phyloP scores from a whole-genome alignment of 2,888 invertebrate species.

The Sphaerophoria rueppellii region DNA sequence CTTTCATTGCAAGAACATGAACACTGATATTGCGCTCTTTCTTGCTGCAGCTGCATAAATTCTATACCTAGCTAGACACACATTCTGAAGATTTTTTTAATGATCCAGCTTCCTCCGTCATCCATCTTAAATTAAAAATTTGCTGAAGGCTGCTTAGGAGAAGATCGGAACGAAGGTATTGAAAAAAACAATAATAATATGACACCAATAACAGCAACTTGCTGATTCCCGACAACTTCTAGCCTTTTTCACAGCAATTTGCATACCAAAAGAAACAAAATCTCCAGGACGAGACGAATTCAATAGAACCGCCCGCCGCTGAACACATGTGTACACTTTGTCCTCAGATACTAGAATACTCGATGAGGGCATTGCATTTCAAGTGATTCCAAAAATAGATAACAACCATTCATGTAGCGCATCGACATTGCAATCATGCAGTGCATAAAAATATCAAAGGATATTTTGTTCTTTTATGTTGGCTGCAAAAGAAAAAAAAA shows the following conservation, averaged over 20 bases:
- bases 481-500: neutral
- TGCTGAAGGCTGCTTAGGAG: neutral
- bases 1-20: constrained; percentile 58
- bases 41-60: neutral
- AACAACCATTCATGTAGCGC: constrained; percentile 26
- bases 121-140: constrained; percentile 7
- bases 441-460: constrained; percentile 34
- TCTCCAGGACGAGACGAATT: constrained; percentile 31
- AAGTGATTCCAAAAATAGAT: constrained; percentile 66
- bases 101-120: constrained; percentile 46
- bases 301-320: constrained; percentile 31
- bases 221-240: constrained; percentile 16
- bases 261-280: neutral
- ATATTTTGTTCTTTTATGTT: constrained; percentile 52
- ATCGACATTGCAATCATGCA: neutral
- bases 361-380: constrained; percentile 33
- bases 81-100: constrained; percentile 58
- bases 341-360: constrained; percentile 4
- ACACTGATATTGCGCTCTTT: constrained; percentile 1
- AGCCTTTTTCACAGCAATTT: constrained; percentile 48
- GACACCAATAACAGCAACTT: constrained; percentile 5
- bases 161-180: constrained; percentile 9
- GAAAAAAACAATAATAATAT: constrained; percentile 55
- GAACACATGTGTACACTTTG: neutral
- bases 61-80: constrained; percentile 1